Conservation (phyloP, 2,888 invertebrate genomes). For the Halocaridina rubra region DNA sequence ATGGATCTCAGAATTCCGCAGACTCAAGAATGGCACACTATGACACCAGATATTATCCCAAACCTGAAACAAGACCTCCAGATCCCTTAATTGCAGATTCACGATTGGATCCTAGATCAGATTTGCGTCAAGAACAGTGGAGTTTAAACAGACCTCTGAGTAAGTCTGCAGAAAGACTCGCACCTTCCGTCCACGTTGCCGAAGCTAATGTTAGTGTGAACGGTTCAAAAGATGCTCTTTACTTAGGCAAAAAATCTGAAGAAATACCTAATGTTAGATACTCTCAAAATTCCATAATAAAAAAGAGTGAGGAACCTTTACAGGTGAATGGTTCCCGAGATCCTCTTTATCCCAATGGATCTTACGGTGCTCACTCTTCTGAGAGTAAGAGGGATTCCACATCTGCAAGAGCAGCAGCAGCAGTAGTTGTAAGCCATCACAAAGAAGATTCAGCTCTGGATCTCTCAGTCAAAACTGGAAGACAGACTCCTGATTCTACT, state of each 20-base stretch:
- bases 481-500: constrained; percentile 89
- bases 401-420: too few relatives aligned
- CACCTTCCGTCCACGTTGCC: constrained; percentile 50
- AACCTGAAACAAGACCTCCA: constrained; percentile 12
- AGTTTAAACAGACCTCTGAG: constrained; percentile 25
- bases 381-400: constrained; percentile 23
- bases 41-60: constrained; percentile 19
- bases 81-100: constrained; percentile 19
- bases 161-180: constrained; percentile 34
- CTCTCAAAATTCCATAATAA: constrained; percentile 25
- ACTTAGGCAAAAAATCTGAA: constrained; percentile 28
- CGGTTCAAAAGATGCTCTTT: constrained; percentile 48
- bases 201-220: constrained; percentile 31
- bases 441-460: constrained; percentile 86
- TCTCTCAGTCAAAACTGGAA: constrained; percentile 88
- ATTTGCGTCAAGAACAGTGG: constrained; percentile 13
- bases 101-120: constrained; percentile 2
- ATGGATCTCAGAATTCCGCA: not conserved
- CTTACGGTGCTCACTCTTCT: constrained; percentile 27
- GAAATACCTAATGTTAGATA: constrained; percentile 11
- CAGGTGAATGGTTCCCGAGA: constrained; percentile 49
- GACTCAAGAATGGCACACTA: not conserved
- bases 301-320: constrained; percentile 17
- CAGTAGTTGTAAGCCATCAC: not conserved
- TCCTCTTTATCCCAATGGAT: constrained; percentile 48